Base-by-base conservation (phyloP, 2,113 vertebrate species). In the Oryzias melastigma region DNA sequence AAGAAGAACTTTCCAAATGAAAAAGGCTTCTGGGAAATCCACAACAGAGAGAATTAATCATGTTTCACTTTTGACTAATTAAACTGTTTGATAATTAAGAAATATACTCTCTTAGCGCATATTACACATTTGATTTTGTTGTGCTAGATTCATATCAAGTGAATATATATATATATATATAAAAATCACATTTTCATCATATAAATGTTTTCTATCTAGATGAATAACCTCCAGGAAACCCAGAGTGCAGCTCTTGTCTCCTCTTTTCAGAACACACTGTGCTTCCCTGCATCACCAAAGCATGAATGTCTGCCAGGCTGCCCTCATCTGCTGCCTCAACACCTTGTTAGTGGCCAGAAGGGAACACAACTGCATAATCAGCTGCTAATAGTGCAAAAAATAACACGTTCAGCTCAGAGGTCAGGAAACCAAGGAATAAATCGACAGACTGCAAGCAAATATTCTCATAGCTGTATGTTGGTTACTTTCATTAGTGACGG, bases 381-480 rank as follows among this genome's bases (percentile, higher is more conserved):
- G 71, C 63, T 58, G 69, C 73, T 74, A 73, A 81, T 67, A 62
- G 20, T 50, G 58, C 78, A 74, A 83, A 85, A 81, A 83, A 85
- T 81, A 80, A 59, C 73, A 47, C 51, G 16, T 47, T 41, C 55
- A 50, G 57, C 65, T 66, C 62, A 52, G 63, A 50, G 81, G 76
- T 80, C 63, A 76, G 49, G 46, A 40, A 71, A 16, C 52, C 65
- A 62, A 68, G 35, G 65, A 47, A 53, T 22, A 65, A 65, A 63
- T 58, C 2, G 43, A 65, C 68, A 78, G 62, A 74, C 60, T 68
- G 59, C 53, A 62, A 42, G 53, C 17, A 48, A 44, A 46, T 20
- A 62, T 65, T 18, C 53, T 56, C 29, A 18, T 47, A 61, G 42
- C 24, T 12, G 44, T 4, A 13, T 45, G 47, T 56, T 54, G 24